These are phyloP conservation scores for Eublepharis macularius DNA, from an alignment of 2,113 vertebrate species.

Conservation along the genomic window DNA sequence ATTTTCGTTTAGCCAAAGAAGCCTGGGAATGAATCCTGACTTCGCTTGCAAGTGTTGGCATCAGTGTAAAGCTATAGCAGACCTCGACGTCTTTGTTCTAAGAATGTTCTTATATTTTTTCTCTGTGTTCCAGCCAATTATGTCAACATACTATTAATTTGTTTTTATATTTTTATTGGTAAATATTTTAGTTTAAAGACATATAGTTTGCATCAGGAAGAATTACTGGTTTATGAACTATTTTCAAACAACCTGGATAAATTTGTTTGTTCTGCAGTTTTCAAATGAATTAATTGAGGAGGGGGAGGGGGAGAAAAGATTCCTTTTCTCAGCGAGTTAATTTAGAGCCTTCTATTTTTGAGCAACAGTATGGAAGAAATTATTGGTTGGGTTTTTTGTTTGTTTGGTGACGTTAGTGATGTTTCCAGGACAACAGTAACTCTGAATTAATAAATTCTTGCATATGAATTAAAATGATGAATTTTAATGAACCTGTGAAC, in stretches of 20 bases:
- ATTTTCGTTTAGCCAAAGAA: neutral
- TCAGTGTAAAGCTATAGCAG: neutral
- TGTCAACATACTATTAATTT: conserved; percentile 39
- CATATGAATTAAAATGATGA: conserved; percentile 39
- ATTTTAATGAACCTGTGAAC: conserved; percentile 36
- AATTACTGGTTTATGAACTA: conserved; percentile 62
- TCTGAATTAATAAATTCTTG: conserved; percentile 30
- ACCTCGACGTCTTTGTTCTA: conserved; percentile 3
- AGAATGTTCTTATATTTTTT: neutral
- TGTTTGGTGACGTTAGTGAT: conserved; percentile 36
- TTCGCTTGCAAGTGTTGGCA: neutral
- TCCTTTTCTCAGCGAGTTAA: conserved; percentile 40
- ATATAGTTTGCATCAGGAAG: conserved; percentile 51
- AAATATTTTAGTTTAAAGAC: conserved; percentile 54
- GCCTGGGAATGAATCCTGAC: neutral
- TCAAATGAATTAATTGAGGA: too few relatives aligned
- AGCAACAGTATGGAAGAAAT: conserved; percentile 38
- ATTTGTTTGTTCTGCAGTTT: conserved; percentile 53
- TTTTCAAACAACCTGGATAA: conserved; percentile 59
- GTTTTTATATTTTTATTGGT: conserved; percentile 44
- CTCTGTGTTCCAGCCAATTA: neutral
- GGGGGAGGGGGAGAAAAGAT: neutral
- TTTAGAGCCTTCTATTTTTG: conserved; percentile 31
- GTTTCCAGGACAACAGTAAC: conserved; percentile 38
- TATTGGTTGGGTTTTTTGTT: conserved; percentile 32